Evolutionary conservation across 2,113 vertebrate genomes (phyloP).

Genomic region (Danionella cerebrum): DNA sequence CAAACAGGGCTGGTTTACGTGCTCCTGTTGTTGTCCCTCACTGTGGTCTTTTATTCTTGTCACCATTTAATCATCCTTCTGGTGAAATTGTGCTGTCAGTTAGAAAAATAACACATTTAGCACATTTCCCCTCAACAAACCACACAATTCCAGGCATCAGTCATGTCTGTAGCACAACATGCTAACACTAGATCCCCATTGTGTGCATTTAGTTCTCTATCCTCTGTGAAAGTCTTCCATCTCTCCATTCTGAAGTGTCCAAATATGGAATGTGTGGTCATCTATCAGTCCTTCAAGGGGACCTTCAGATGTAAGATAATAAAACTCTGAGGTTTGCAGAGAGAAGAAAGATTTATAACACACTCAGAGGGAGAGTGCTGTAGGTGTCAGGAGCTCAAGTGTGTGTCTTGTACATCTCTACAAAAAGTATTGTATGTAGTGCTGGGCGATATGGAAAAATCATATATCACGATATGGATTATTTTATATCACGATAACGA

Average conservation of each 20-base stretch:
- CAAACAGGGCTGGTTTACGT: neutral
- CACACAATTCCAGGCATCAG: neutral
- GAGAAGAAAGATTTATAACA: neutral
- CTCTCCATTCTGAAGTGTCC: neutral
- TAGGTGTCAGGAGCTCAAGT: neutral
- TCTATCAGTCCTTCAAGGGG: slow-evolving; percentile 2
- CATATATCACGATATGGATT: too few species aligned
- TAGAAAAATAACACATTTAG: neutral
- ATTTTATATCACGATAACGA: too few species aligned
- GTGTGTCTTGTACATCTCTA: neutral
- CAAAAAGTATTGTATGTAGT: neutral
- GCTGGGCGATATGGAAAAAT: too few species aligned
- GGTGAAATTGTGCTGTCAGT: neutral
- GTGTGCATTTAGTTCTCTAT: neutral
- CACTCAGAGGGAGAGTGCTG: neutral
- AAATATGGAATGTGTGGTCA: neutral
- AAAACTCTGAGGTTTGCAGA: neutral
- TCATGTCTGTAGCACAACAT: neutral
- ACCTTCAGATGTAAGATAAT: slow-evolving; percentile 5
- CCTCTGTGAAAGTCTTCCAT: neutral
- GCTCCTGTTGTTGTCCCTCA: neutral
- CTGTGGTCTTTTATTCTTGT: neutral
- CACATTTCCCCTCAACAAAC: neutral
- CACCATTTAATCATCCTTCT: neutral
- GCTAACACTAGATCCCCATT: neutral